A percentile compares a stretch with the other conserved stretches of the same genome.
These are phyloP conservation scores for Mythimna pallens DNA, from an alignment of 2,888 invertebrate species.

Conservation along the genomic window DNA sequence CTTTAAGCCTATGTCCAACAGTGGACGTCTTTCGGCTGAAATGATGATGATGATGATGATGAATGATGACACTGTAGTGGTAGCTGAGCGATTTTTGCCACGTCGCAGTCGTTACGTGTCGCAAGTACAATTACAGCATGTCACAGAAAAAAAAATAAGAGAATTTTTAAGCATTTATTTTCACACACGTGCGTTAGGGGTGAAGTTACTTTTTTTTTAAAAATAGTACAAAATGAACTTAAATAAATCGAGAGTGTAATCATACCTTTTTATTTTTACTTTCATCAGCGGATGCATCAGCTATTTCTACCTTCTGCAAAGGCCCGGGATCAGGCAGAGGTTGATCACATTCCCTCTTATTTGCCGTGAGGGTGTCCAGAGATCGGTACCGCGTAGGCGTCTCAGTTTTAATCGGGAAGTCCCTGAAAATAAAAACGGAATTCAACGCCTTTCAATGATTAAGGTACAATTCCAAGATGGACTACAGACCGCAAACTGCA, in stretches of 20 bases:
- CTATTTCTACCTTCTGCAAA: slow-evolving; percentile 68
- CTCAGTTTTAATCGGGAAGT: slow-evolving; percentile 73
- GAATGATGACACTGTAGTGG: neutral
- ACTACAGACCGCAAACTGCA: too few species aligned
- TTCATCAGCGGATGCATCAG: slow-evolving; percentile 68
- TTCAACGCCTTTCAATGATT: neutral
- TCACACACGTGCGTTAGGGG: too few species aligned
- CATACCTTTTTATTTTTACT: slow-evolving; percentile 29
- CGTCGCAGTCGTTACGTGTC: neutral
- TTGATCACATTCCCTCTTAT: slow-evolving; percentile 65
- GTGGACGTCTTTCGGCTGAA: too few species aligned
- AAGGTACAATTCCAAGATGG: too few species aligned
- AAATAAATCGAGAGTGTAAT: neutral
- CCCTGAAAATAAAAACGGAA: slow-evolving; percentile 59
- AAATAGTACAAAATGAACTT: neutral
- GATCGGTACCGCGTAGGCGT: slow-evolving; percentile 87
- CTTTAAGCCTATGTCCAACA: too few species aligned
- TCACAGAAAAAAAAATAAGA: neutral
- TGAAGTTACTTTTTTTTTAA: too few species aligned
- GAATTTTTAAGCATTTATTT: too few species aligned
- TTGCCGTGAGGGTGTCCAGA: slow-evolving; percentile 81
- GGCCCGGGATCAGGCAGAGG: slow-evolving; percentile 77
- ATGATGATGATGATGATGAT: too few species aligned
- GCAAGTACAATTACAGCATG: neutral
- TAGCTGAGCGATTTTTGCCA: neutral